Base-by-base conservation (phyloP, 2,888 invertebrate genomes). In the Odontocolon sp. region DNA sequence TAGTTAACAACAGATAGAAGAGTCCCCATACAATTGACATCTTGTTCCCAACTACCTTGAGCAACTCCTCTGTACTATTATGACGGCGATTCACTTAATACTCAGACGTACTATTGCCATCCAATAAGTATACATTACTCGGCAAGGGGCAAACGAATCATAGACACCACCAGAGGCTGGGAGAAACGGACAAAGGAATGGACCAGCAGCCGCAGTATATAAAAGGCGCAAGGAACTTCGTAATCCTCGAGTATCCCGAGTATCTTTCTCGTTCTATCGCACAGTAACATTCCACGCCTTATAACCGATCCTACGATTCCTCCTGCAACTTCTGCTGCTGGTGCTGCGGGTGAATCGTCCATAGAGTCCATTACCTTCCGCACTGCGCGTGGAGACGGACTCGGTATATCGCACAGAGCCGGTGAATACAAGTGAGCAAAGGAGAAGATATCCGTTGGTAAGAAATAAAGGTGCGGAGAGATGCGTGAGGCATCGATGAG, bases 381-480 rank as follows among this genome's bases (percentile, higher is more conserved):
- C 63, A 67, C 73, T 50, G 63, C 50, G 16, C 16, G 38, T 38
- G 14, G 21, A 54, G 33, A 42, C 14, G 70, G 28, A 47, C 42
- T 21, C 47, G 14, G 63, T 56, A 11, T 69, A 75, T 74, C 75
- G 45, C 61, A 45, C 47, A 47, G 56, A 52, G 56, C 38, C 31
- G 14, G 14, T 4, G 36, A 36, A 50, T 36, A 76, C 66, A 50
- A 71, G 67, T 61, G 59, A 76, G 31, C 70, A 40, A 70, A 63
- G 56, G 71, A 71, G 66, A 71, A 61, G 33, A 57, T 67, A 54
- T 61, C 52, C 2, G 31, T 52, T 71, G 59, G 76, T 61, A 76
- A 76, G 76, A 76, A 76, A 61, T 59, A 76, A 76, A 76, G 76
- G 70, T 76, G 76, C 70, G 76, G 76, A 76, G 66, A 71, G 76